These are phyloP conservation scores for Zaprionus camerounensis DNA, from an alignment of 1,140 invertebrate genomes.

Conservation along the genomic window DNA sequence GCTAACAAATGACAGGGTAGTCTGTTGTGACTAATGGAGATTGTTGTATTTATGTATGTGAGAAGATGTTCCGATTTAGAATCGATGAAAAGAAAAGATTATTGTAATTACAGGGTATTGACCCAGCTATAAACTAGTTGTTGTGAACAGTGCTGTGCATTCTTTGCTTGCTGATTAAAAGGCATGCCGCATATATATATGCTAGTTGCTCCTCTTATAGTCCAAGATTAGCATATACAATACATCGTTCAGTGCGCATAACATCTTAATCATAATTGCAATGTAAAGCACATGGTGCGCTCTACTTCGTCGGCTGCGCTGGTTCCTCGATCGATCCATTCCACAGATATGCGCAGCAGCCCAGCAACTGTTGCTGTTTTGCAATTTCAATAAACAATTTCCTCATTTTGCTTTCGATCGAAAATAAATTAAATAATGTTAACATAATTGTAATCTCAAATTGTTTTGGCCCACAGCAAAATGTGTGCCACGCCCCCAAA, in stretches of 20 bases:
- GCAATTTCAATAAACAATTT: slow-evolving; percentile 58
- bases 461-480: slow-evolving; percentile 48
- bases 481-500: slow-evolving; percentile 30
- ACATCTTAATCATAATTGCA: not conserved
- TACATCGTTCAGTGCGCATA: not conserved
- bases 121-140: too few species aligned
- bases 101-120: not conserved
- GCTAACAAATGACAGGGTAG: too few species aligned
- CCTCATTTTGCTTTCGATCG: slow-evolving; percentile 23
- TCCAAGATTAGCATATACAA: not conserved
- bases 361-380: slow-evolving; percentile 1
- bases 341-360: not conserved
- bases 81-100: too few species aligned
- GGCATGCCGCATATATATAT: not conserved
- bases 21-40: too few species aligned
- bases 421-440: slow-evolving; percentile 62
- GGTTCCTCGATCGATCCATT: not conserved
- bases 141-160: too few species aligned
- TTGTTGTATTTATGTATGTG: too few species aligned
- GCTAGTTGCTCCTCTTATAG: not conserved
- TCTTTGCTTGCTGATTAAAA: too few species aligned
- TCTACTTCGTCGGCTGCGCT: not conserved
- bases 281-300: not conserved
- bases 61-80: too few species aligned
- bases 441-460: slow-evolving; percentile 58